Evolutionary conservation across 2,113 vertebrate genomes (phyloP).

Genomic region (Sminthopsis crassicaudata): DNA sequence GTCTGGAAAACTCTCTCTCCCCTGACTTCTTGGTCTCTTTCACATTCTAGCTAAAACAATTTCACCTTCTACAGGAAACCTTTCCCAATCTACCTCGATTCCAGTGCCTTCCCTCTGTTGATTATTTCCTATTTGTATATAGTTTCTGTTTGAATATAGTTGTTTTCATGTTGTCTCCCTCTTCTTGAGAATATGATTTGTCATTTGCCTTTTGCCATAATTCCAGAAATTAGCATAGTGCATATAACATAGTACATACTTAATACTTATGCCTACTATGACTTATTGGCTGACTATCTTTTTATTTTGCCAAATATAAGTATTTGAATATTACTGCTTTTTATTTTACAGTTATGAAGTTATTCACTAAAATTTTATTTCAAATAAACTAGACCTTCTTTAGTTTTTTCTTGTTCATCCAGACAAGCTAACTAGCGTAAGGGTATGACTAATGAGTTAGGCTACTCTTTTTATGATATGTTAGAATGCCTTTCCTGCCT

Average conservation of each 20-base stretch:
- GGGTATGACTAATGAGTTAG: not conserved
- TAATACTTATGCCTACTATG: not conserved
- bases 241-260: not conserved
- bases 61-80: not conserved
- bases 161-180: not conserved
- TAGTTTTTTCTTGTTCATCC: not conserved
- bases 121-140: not conserved
- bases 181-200: not conserved
- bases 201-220: not conserved
- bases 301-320: not conserved
- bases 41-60: not conserved
- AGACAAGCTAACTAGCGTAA: not conserved
- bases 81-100: not conserved
- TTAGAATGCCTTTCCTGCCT: not conserved
- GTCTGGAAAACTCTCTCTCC: not conserved
- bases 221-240: not conserved
- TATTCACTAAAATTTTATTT: not conserved
- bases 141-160: not conserved
- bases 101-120: not conserved
- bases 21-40: not conserved
- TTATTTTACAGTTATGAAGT: not conserved
- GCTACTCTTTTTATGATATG: not conserved
- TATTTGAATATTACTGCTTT: not conserved
- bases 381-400: not conserved
- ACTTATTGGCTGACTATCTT: not conserved